phyloP scores from a whole-genome alignment of 2,888 invertebrate species.

The Keiferia lycopersicella region DNA sequence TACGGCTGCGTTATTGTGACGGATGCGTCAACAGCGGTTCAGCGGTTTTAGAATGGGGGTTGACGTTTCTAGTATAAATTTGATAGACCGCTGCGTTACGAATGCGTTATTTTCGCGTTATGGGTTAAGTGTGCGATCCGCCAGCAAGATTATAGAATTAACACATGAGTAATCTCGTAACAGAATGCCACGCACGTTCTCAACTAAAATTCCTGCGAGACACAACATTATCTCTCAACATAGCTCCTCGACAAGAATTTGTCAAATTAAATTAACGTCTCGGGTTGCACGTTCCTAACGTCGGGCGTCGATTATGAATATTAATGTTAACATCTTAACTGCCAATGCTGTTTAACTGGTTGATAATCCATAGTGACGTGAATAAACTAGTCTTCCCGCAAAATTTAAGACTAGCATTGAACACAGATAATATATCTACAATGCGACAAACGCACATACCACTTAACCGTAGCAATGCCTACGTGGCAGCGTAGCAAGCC shows the following conservation, averaged over 20 bases:
- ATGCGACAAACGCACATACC: no score
- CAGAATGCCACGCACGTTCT: neutral
- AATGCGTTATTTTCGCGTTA: no score
- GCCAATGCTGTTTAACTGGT: slow-evolving; percentile 1
- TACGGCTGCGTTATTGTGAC: no score
- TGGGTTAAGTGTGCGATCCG: no score
- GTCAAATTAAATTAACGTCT: slow-evolving; percentile 52
- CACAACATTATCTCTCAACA: slow-evolving; percentile 34
- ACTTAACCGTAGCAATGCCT: no score
- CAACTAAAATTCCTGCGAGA: slow-evolving; percentile 22
- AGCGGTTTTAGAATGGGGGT: no score
- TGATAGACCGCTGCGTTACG: no score
- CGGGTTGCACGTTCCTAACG: slow-evolving; percentile 46
- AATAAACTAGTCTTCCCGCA: no score
- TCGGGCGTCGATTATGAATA: slow-evolving; percentile 61
- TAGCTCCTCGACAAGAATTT: slow-evolving; percentile 36
- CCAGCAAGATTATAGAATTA: neutral
- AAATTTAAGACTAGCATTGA: no score
- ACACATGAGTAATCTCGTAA: slow-evolving; percentile 1
- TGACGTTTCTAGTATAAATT: no score
- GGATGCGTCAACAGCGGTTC: no score
- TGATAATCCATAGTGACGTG: neutral
- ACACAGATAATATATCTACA: no score
- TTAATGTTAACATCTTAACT: slow-evolving; percentile 54
- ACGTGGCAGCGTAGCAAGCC: neutral